A percentile compares a stretch with the other conserved stretches of the same genome.
Conservation (phyloP, 2,113 vertebrate species). For the Oncorhynchus kisutch region DNA sequence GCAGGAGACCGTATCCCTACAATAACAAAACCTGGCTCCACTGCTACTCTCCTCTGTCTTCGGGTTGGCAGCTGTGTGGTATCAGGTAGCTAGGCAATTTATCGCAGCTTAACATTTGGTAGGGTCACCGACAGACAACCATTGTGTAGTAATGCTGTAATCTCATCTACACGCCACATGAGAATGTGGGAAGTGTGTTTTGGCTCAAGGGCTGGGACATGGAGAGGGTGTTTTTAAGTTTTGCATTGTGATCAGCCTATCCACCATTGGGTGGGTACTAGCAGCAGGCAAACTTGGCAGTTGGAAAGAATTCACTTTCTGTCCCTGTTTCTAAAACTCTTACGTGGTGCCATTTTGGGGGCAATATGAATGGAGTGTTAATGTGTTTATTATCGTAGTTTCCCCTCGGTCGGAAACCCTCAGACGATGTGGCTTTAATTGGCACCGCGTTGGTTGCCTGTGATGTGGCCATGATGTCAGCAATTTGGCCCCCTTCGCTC, state of each 20-base stretch:
- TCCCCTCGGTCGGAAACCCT: slow-evolving; percentile 12
- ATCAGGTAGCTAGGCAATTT: slow-evolving; percentile 45
- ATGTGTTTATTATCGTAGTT: slow-evolving; percentile 39
- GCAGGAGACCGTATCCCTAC: slow-evolving; percentile 12
- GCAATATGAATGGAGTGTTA: slow-evolving; percentile 22
- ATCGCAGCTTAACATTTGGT: slow-evolving; percentile 41
- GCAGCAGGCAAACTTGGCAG: slow-evolving; percentile 3
- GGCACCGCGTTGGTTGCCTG: slow-evolving; percentile 16
- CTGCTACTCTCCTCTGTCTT: background rate
- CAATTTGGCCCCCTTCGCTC: background rate
- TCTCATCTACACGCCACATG: slow-evolving; percentile 4
- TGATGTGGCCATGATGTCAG: slow-evolving; percentile 34
- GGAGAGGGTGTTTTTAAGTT: background rate
- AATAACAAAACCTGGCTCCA: slow-evolving; percentile 14
- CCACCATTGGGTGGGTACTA: background rate
- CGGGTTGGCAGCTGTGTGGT: slow-evolving; percentile 58
- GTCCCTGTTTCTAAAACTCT: slow-evolving; percentile 1
- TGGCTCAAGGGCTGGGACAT: slow-evolving; percentile 7
- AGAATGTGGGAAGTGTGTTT: slow-evolving; percentile 31
- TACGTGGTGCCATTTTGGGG: slow-evolving; percentile 2
- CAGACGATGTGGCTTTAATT: slow-evolving; percentile 27
- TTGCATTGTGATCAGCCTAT: background rate
- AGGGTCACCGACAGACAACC: slow-evolving; percentile 53
- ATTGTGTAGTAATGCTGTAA: slow-evolving; percentile 47
- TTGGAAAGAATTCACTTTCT: background rate